Evolutionary conservation across 2,888 invertebrate genomes (phyloP).

Genomic region (Coremacera marginata): DNA sequence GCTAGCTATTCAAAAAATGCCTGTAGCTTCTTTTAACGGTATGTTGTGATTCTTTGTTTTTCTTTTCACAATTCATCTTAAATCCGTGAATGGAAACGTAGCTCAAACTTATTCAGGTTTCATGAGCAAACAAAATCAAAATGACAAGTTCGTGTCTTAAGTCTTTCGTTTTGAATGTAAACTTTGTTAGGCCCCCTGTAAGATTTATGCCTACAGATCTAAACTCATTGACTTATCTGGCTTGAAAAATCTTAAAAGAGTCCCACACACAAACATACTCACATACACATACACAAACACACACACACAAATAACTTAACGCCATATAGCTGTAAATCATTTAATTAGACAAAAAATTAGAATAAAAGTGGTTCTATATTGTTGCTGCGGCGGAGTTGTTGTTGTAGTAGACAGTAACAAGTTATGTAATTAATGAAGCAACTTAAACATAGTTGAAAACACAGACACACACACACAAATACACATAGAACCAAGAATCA

Average conservation of each 20-base stretch:
- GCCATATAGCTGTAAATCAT: constrained; percentile 27
- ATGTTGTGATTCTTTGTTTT: too few species aligned
- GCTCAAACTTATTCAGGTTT: too few species aligned
- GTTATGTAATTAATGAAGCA: constrained; percentile 59
- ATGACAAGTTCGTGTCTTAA: constrained; percentile 9
- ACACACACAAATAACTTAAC: not conserved
- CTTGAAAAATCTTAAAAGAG: too few species aligned
- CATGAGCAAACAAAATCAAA: not conserved
- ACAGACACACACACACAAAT: not conserved
- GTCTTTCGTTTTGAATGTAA: not conserved
- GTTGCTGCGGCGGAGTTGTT: constrained; percentile 30
- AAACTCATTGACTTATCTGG: too few species aligned
- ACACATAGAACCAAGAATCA: not conserved
- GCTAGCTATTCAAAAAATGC: too few species aligned
- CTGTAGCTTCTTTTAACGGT: too few species aligned
- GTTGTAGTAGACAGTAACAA: constrained; percentile 35
- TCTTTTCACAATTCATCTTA: too few species aligned
- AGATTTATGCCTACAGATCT: too few species aligned
- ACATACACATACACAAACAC: not conserved
- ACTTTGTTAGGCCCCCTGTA: too few species aligned
- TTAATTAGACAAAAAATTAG: constrained; percentile 54
- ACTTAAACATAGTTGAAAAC: constrained; percentile 13
- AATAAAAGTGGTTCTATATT: constrained; percentile 46
- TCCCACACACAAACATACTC: too few species aligned
- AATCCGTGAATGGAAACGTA: too few species aligned